A percentile compares a stretch with the other conserved stretches of the same genome.
Evolutionary conservation across 2,113 vertebrate genomes (phyloP).

Genomic region (Micronycteris hirsuta): DNA sequence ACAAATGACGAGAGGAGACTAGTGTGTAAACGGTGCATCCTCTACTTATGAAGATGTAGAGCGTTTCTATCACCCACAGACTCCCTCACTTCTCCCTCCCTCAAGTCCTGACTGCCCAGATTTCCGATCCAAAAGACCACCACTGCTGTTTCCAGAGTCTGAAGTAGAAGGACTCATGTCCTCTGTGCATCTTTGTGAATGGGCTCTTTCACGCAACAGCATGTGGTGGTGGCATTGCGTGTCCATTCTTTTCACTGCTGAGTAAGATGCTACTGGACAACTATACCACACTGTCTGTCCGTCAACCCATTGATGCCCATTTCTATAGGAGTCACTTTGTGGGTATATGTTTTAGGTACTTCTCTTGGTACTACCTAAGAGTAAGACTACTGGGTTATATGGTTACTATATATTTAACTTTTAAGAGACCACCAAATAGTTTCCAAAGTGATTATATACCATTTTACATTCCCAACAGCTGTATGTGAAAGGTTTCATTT

Average conservation of each 20-base stretch:
- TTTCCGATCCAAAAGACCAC: not conserved
- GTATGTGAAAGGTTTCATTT: not conserved
- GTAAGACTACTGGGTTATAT: not conserved
- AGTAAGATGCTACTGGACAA: not conserved
- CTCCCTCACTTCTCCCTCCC: not conserved
- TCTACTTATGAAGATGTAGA: not conserved
- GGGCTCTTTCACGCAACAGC: not conserved
- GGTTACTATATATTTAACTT: not conserved
- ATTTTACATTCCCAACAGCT: not conserved
- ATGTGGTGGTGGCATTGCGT: not conserved
- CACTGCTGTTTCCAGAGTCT: not conserved
- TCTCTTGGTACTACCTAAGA: not conserved
- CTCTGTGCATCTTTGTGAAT: not conserved
- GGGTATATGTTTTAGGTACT: not conserved
- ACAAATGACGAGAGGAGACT: not conserved
- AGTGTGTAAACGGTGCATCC: not conserved
- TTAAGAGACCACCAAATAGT: not conserved
- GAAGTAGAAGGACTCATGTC: not conserved
- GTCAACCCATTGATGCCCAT: not conserved
- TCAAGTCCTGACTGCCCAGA: not conserved
- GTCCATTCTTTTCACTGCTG: not conserved
- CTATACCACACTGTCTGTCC: not conserved
- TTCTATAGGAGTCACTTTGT: not conserved
- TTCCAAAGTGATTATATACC: not conserved
- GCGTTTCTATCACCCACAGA: not conserved